Base-by-base conservation (phyloP, 2,113 vertebrate genomes). In the Bucco capensis region DNA sequence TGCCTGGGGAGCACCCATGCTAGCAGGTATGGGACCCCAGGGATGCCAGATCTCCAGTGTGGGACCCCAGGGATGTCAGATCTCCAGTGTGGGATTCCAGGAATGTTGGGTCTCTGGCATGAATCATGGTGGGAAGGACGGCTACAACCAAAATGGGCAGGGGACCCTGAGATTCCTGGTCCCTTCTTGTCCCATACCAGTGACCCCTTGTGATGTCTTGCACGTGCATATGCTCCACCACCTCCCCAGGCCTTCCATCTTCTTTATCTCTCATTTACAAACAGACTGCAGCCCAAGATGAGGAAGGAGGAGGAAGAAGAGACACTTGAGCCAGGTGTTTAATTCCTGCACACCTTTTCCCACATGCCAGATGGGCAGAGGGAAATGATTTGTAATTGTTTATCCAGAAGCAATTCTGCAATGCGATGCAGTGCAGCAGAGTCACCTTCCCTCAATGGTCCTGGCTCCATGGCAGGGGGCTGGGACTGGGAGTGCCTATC, bases 301-400 rank as follows among this genome's bases (percentile, higher is more conserved):
- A 83, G 92, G 92, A 94, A 95, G 86, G 90, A 91, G 91, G 76
- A 46, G 95, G 91, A 96, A 94, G 60, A 86, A 40, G 27, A 86
- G 77, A 8, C 11, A 50, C 90, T 9, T 6, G 91, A 96, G 95
- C 85, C 2, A 44, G 76, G 85, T 90, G 76, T 95, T 97, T 95
- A 86, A 73, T 95, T 97, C 95, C 93, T 23, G 72, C 96, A 56
- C 96, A 95, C 90, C 96, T 97, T 97, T 94, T 97, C 92, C 77
- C 16, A 69, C 0, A 5, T 37, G 33, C 96, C 98, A 97, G 97
- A 97, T 97, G 97, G 96, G 95, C 94, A 54, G 96, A 92, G 89
- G 95, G 94, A 98, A 97, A 97, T 94, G 57, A 95, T 88, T 93
- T 54, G 28, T 96, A 94, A 97, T 96, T 97, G 96, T 96, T 97